Conservation (phyloP, 1,140 invertebrate species). For the Penaeus vannamei region DNA sequence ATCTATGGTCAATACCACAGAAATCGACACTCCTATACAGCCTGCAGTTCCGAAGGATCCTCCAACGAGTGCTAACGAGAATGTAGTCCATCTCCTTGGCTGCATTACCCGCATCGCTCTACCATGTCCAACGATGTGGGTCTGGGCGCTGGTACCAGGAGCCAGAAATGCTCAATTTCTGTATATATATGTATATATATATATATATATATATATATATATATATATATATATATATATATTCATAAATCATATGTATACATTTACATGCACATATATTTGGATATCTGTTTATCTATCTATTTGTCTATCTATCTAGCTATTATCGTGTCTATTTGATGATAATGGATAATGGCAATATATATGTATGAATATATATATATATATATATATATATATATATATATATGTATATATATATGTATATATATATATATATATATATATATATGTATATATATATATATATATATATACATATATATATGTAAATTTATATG, state of each 20-base stretch:
- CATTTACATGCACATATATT: not conserved
- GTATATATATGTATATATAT: slow-evolving; percentile 28
- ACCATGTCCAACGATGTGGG: no score
- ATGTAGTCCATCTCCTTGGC: no score
- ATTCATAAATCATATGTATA: not conserved
- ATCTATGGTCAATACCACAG: no score
- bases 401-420: slow-evolving; percentile 19
- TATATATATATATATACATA: not conserved
- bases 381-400: slow-evolving; percentile 1
- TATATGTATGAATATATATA: not conserved
- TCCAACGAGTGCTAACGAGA: no score
- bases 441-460: not conserved
- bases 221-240: not conserved
- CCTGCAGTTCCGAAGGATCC: no score
- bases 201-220: slow-evolving; percentile 33
- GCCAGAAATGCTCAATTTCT: not conserved
- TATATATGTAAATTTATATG: no score
- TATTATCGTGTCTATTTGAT: not conserved
- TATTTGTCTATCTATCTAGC: no score
- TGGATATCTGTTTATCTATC: no score
- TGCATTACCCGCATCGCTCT: no score
- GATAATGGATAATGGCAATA: not conserved
- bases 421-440: not conserved
- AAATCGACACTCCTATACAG: no score
- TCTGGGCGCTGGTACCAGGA: no score